phyloP scores from a whole-genome alignment of 2,113 vertebrate species.

The Corythaixoides concolor region DNA sequence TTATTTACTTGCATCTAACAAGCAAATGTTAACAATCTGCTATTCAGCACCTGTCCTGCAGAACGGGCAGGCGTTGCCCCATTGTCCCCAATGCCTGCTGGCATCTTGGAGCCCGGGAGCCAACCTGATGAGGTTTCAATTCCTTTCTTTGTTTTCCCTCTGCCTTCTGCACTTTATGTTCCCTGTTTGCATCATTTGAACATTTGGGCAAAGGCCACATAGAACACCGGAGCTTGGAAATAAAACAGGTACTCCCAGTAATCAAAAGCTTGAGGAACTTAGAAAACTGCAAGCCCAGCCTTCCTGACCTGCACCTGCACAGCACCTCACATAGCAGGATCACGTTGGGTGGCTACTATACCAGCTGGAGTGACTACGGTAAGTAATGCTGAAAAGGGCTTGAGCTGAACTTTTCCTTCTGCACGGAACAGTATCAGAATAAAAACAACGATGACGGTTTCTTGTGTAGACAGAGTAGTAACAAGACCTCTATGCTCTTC shows the following conservation, averaged over 20 bases:
- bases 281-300: neutral
- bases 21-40: conserved; percentile 45
- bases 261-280: neutral
- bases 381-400: neutral
- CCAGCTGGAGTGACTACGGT: fast-evolving
- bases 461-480: neutral
- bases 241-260: neutral
- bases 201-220: neutral
- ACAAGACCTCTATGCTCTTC: neutral
- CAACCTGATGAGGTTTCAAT: neutral
- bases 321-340: neutral
- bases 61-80: neutral
- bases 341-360: fast-evolving
- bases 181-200: neutral
- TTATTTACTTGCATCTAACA: conserved; percentile 62
- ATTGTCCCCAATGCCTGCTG: neutral
- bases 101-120: neutral
- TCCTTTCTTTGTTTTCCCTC: neutral
- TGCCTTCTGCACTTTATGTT: neutral
- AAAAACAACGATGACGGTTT: fast-evolving
- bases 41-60: neutral
- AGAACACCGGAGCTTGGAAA: neutral
- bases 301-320: neutral
- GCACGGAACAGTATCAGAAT: neutral
- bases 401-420: neutral